These are phyloP conservation scores for Notamacropus eugenii DNA, from an alignment of 2,797 vertebrate species.

Conservation along the genomic window DNA sequence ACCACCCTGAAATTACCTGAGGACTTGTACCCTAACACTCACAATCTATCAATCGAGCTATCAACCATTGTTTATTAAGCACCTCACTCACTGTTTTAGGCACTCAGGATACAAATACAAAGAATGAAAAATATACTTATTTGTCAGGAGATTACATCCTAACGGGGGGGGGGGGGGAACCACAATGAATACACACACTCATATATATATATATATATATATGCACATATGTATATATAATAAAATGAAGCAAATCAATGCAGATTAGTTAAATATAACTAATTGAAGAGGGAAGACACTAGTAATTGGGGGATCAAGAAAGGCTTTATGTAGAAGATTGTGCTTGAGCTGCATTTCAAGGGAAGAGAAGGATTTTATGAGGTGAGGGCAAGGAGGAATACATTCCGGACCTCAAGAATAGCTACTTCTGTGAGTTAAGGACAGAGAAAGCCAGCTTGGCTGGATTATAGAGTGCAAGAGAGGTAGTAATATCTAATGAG, in stretches of 20 bases:
- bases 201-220: background rate
- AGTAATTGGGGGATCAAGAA: background rate
- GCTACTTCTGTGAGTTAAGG: background rate
- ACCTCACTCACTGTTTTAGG: background rate
- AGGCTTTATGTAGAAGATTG: background rate
- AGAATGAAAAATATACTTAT: background rate
- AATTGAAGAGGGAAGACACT: background rate
- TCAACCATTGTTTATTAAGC: background rate
- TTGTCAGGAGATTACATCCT: background rate
- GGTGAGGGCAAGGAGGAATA: background rate
- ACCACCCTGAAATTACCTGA: background rate
- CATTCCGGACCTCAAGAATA: background rate
- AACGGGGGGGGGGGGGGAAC: background rate
- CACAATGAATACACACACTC: background rate
- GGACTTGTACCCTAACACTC: background rate
- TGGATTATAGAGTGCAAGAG: background rate
- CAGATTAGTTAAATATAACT: background rate
- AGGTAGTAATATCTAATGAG: background rate
- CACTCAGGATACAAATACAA: background rate
- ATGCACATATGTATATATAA: background rate
- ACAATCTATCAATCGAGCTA: background rate
- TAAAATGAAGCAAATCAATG: background rate
- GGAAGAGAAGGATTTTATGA: background rate
- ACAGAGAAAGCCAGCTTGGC: background rate
- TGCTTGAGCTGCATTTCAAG: background rate